phyloP scores from a whole-genome alignment of 2,797 vertebrate species.

The Cercopithecus hamlyni region DNA sequence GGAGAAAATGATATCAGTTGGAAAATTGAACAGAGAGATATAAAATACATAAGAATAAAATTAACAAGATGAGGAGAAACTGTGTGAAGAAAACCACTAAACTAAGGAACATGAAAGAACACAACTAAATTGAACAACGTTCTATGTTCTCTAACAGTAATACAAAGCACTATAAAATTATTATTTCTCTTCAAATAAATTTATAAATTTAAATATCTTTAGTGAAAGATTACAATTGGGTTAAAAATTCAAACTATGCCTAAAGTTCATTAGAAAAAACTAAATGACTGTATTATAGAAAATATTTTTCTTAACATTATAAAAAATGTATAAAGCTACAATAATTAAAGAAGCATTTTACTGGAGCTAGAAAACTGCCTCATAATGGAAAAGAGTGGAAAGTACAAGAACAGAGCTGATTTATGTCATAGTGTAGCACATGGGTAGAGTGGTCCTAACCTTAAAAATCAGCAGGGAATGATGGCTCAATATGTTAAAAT shows the following conservation, averaged over 20 bases:
- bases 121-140: accelerated
- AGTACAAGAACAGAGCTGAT: not conserved
- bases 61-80: not conserved
- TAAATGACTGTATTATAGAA: not conserved
- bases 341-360: not conserved
- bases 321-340: not conserved
- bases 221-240: not conserved
- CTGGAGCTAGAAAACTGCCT: not conserved
- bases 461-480: not conserved
- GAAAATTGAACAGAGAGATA: not conserved
- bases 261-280: not conserved
- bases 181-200: not conserved
- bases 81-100: too few species aligned
- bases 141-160: accelerated
- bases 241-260: not conserved
- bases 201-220: not conserved
- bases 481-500: not conserved
- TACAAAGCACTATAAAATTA: accelerated
- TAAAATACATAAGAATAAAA: not conserved
- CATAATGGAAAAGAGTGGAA: not conserved
- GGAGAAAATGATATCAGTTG: not conserved
- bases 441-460: not conserved
- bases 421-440: not conserved
- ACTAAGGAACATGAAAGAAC: not conserved
- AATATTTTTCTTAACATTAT: not conserved